Evolutionary conservation across 30 jellyfish, hydroid and myxozoan species (phyloP).

Genomic region (Haliclystus octoradiatus): DNA sequence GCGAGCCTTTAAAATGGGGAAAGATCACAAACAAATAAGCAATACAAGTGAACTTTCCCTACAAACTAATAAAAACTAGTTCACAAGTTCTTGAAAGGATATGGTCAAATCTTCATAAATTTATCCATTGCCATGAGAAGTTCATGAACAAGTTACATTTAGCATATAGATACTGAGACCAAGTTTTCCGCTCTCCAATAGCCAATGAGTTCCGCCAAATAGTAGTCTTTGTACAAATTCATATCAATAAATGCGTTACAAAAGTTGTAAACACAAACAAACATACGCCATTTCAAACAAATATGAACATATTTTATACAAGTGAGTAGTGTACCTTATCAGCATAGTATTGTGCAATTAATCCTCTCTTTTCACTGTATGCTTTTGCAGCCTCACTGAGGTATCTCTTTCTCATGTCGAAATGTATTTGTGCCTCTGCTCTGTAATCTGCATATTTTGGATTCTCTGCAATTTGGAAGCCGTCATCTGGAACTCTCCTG

Average conservation of each 20-base stretch:
- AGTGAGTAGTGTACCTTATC: conserved; percentile 52
- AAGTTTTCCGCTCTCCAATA: too few relatives aligned
- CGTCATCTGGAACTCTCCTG: not conserved
- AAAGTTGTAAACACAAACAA: too few relatives aligned
- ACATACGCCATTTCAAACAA: too few relatives aligned
- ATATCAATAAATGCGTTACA: too few relatives aligned
- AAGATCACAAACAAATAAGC: not conserved
- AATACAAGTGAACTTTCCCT: too few relatives aligned
- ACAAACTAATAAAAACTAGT: too few relatives aligned
- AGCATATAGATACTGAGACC: too few relatives aligned
- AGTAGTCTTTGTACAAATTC: too few relatives aligned
- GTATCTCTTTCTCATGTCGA: conserved; percentile 30
- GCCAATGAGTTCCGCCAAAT: too few relatives aligned
- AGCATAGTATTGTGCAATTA: conserved; percentile 53
- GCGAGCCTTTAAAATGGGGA: conserved; percentile 28
- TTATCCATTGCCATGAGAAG: not conserved
- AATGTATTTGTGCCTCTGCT: conserved; percentile 66
- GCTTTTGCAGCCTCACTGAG: conserved; percentile 72
- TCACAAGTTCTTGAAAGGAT: too few relatives aligned
- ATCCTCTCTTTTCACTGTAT: conserved; percentile 41
- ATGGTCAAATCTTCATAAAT: not conserved
- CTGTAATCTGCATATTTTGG: conserved; percentile 50
- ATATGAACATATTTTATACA: too few relatives aligned
- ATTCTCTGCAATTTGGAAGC: conserved; percentile 3
- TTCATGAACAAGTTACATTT: not conserved